Evolutionary conservation across 1,140 invertebrate species (phyloP).

Genomic region (Globodera rostochiensis): DNA sequence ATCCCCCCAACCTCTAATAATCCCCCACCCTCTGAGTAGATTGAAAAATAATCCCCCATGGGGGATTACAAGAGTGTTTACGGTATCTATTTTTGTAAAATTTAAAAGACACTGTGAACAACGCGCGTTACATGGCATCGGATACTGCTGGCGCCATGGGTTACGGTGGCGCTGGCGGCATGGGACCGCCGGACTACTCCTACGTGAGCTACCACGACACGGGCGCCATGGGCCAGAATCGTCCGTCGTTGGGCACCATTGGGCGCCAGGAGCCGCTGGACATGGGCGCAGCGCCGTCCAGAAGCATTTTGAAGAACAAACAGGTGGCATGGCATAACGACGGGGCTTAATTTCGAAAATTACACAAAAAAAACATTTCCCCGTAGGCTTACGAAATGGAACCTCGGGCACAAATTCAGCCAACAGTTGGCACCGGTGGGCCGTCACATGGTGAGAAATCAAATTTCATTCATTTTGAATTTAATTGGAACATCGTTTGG

Average conservation of each 20-base stretch:
- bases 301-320: constrained; percentile 64
- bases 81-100: background rate
- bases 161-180: constrained; percentile 17
- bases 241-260: constrained; percentile 17
- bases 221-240: constrained; percentile 28
- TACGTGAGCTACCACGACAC: constrained; percentile 63
- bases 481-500: background rate
- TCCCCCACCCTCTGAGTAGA: background rate
- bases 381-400: constrained; percentile 50
- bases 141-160: background rate
- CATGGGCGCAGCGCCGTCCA: constrained; percentile 47
- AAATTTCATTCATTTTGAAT: background rate
- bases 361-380: background rate
- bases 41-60: constrained; percentile 5
- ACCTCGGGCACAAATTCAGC: constrained; percentile 34
- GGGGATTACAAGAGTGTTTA: constrained; percentile 1
- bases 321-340: constrained; percentile 40
- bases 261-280: constrained; percentile 47
- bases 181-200: constrained; percentile 48
- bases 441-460: background rate
- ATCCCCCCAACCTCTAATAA: no score
- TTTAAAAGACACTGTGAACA: background rate
- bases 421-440: background rate
- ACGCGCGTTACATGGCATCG: constrained; percentile 8
- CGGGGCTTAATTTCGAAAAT: background rate